A percentile compares a stretch with the other conserved stretches of the same genome.
phyloP scores from a whole-genome alignment of 64 coral and sea anemone species.

The Pocillopora damicornis region DNA sequence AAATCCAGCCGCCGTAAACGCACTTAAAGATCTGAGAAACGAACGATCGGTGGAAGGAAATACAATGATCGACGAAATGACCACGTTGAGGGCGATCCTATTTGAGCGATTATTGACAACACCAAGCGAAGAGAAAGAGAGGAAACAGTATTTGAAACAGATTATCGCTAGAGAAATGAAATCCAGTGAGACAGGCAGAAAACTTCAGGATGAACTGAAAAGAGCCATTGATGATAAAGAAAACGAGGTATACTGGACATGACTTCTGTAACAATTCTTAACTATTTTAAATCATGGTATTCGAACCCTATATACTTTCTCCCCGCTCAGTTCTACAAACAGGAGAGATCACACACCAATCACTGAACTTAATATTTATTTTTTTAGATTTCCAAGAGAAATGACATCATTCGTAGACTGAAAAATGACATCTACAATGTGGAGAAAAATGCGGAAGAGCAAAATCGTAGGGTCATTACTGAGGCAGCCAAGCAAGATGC shows the following conservation, averaged over 20 bases:
- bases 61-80: constrained; percentile 71
- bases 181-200: constrained; percentile 69
- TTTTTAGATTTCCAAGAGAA: constrained; percentile 92
- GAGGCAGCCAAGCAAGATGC: constrained; percentile 84
- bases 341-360: neutral
- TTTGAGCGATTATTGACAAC: constrained; percentile 89
- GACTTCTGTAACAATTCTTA: neutral
- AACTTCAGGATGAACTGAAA: constrained; percentile 78
- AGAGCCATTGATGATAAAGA: constrained; percentile 87
- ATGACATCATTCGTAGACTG: constrained; percentile 89
- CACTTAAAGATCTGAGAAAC: constrained; percentile 66
- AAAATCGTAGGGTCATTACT: constrained; percentile 68
- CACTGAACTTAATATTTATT: neutral
- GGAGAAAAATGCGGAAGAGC: constrained; percentile 74
- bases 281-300: neutral
- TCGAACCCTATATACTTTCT: no score
- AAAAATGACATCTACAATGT: constrained; percentile 86
- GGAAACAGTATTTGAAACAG: constrained; percentile 76
- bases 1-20: constrained; percentile 80
- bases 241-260: constrained; percentile 60
- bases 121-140: constrained; percentile 81
- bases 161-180: constrained; percentile 82
- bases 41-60: constrained; percentile 78
- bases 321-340: neutral
- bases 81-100: constrained; percentile 66